These are phyloP conservation scores for Pseudococcus jackbeardsleyi DNA, from an alignment of 2,888 invertebrate genomes.

Conservation along the genomic window DNA sequence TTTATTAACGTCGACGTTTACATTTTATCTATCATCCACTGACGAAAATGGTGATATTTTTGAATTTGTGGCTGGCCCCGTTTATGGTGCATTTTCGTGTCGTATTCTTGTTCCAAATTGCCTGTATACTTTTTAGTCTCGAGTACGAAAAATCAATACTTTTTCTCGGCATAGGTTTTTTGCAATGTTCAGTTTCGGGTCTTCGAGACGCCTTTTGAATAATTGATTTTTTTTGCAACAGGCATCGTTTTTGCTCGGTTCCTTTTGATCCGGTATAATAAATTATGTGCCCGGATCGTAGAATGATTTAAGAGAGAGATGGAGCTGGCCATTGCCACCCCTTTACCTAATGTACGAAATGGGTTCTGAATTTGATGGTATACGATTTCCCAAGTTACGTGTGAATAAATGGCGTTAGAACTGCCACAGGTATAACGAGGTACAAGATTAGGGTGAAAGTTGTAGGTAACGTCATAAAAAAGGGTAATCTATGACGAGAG, in stretches of 20 bases:
- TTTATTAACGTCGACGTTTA: neutral
- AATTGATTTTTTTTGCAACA: constrained; percentile 63
- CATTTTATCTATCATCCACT: neutral
- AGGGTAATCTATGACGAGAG: neutral
- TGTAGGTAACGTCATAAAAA: neutral
- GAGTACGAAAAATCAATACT: constrained; percentile 57
- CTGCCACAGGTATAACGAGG: neutral
- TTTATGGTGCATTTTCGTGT: neutral
- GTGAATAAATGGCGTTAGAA: neutral
- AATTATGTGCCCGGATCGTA: neutral
- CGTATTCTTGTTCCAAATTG: neutral
- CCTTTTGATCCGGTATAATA: neutral
- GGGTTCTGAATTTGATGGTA: neutral
- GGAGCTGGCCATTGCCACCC: neutral
- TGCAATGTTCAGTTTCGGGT: constrained; percentile 48
- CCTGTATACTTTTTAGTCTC: neutral
- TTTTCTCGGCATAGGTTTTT: constrained; percentile 56
- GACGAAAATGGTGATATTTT: neutral
- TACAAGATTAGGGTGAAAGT: constrained; percentile 13
- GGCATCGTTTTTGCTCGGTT: constrained; percentile 11
- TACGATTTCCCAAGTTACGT: neutral
- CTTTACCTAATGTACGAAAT: neutral
- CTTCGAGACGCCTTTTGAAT: constrained; percentile 60
- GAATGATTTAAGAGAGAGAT: neutral
- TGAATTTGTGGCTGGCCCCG: neutral